Conservation (phyloP, 2,888 invertebrate species). For the Tachina lurida region DNA sequence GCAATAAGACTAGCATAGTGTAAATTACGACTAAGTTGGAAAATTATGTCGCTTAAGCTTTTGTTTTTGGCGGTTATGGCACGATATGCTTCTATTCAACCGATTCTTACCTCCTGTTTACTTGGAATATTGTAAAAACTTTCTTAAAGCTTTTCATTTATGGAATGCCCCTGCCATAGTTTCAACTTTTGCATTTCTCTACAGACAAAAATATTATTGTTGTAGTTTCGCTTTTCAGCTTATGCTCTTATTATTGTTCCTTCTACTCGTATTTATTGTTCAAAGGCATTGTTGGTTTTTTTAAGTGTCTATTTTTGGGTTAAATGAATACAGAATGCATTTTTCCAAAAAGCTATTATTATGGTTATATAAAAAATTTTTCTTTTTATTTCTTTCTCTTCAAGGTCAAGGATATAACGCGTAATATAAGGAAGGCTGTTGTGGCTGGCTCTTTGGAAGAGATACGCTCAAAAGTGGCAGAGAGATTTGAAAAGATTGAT, state of each 20-base stretch:
- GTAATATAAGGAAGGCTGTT: constrained; percentile 92
- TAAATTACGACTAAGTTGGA: too few relatives aligned
- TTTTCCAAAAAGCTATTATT: constrained; percentile 25
- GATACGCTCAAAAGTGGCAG: constrained; percentile 89
- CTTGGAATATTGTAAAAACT: background rate
- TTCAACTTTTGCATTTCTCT: background rate
- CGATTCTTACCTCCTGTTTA: too few relatives aligned
- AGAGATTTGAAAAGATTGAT: constrained; percentile 87
- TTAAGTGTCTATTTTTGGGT: constrained; percentile 14
- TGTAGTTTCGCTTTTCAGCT: background rate
- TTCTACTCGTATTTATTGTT: background rate
- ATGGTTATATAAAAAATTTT: constrained; percentile 9
- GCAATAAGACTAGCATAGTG: too few relatives aligned
- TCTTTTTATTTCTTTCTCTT: constrained; percentile 37
- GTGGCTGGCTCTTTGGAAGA: constrained; percentile 91
- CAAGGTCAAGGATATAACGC: constrained; percentile 86
- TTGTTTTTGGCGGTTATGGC: too few relatives aligned
- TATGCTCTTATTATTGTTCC: background rate
- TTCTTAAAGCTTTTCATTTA: background rate
- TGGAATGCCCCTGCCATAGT: background rate
- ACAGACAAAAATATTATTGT: background rate
- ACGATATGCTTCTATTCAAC: too few relatives aligned
- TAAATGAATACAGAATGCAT: constrained; percentile 52
- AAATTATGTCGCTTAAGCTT: too few relatives aligned
- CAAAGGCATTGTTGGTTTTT: constrained; percentile 7